Conservation (phyloP, 2,888 invertebrate genomes). For the Cosmia trapezina region DNA sequence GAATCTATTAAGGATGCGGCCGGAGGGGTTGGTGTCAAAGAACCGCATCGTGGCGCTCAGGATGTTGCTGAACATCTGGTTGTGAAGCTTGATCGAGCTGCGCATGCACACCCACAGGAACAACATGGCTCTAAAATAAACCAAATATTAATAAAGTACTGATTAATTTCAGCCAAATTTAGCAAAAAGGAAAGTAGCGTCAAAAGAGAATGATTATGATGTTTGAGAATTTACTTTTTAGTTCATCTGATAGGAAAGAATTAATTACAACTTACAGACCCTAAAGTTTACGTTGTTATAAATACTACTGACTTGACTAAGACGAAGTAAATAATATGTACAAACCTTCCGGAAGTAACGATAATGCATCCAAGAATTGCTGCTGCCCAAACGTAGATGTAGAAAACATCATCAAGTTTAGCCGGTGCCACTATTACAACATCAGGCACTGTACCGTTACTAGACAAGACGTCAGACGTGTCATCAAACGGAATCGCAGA, state of each 20-base stretch:
- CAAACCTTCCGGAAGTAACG: slow-evolving; percentile 88
- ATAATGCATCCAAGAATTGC: slow-evolving; percentile 91
- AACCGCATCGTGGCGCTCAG: slow-evolving; percentile 94
- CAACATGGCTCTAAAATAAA: slow-evolving; percentile 90
- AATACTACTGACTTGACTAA: neutral
- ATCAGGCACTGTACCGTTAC: slow-evolving; percentile 16
- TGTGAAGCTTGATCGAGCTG: slow-evolving; percentile 94
- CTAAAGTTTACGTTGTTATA: neutral
- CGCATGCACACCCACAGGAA: slow-evolving; percentile 94
- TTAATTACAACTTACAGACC: neutral
- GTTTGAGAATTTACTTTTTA: neutral
- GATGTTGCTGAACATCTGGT: slow-evolving; percentile 94
- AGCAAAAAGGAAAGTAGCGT: neutral
- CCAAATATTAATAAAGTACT: neutral
- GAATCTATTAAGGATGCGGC: slow-evolving; percentile 95
- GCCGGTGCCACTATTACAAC: slow-evolving; percentile 56
- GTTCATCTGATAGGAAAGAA: neutral
- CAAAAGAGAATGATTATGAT: neutral
- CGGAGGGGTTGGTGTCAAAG: slow-evolving; percentile 96
- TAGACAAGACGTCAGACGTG: slow-evolving; percentile 3
- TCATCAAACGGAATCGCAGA: slow-evolving; percentile 18
- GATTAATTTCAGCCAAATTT: neutral
- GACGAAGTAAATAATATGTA: slow-evolving; percentile 7
- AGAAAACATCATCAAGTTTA: slow-evolving; percentile 75
- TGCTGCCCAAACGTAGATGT: slow-evolving; percentile 90